Base-by-base conservation (phyloP, 2,888 invertebrate species). In the Drosophila macrospina region DNA sequence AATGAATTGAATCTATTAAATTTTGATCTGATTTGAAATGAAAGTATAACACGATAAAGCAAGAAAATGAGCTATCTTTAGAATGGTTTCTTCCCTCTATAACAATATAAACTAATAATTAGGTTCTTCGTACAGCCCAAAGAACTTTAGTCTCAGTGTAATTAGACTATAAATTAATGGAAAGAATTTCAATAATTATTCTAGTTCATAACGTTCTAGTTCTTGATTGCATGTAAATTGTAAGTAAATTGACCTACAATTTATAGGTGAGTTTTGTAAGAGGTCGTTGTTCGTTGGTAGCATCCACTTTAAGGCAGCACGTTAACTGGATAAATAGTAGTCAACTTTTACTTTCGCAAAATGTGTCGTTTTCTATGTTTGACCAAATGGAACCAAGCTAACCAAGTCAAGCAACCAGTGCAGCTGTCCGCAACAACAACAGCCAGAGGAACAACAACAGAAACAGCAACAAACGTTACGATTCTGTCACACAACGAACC, bases 281-380 rank as follows among this genome's bases (percentile, higher is more conserved):
- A 20, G 10, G 7, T 15, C 10, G 41, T 41, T 32, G 30, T n/a
- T 26, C 5, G 44, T 16, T 34, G 47, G 57, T 69, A 42, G 45
- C 68, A 62, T 47, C 50, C 59, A 51, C 34, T 60, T 66, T 20
- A 56, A 68, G 47, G 64, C 62, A 39, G 37, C 20, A 20, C 20
- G 1, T 20, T 20, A 77, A 51, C 44, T 67, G 50, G 47, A 54
- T 71, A 54, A 54, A n/a, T n/a, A 63, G 68, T 72, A 60, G 68
- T 75, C 61, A 67, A 83, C 83, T 83, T 83, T 86, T 83, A 86
- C 83, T 83, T 86, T 83, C 73, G 69, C 71, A 68, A 82, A 76
- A 67, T 78, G 71, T 76, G 84, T 70, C 72, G 78, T 79, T 83
- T 86, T 83, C 77, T 65, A 84, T 83, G 86, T 77, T 86, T 74